These are phyloP conservation scores for Apodemia mormo DNA, from an alignment of 2,888 invertebrate genomes.

Conservation along the genomic window DNA sequence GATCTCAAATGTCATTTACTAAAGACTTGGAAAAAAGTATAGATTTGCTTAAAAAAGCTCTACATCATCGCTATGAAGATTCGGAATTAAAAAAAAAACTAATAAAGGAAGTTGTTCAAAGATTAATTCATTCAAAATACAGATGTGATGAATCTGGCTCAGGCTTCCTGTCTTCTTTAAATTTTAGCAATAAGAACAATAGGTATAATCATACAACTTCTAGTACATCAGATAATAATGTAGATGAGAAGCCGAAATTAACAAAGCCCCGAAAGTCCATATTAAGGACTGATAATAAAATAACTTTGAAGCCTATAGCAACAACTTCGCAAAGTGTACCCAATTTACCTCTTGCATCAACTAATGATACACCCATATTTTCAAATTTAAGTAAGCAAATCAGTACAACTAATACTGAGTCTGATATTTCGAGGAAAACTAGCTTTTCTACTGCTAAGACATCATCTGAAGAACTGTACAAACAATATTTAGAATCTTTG, in stretches of 20 bases:
- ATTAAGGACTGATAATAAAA: slow-evolving; percentile 58
- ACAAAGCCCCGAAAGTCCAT: slow-evolving; percentile 68
- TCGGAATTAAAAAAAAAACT: slow-evolving; percentile 82
- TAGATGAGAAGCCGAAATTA: slow-evolving; percentile 45
- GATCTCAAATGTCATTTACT: slow-evolving; percentile 67
- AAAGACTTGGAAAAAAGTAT: slow-evolving; percentile 84
- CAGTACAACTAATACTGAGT: slow-evolving; percentile 55
- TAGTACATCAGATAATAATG: slow-evolving; percentile 68
- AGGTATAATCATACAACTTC: slow-evolving; percentile 54
- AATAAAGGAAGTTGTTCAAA: slow-evolving; percentile 84
- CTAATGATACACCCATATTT: slow-evolving; percentile 47
- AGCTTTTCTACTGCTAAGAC: slow-evolving; percentile 51
- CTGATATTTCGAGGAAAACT: slow-evolving; percentile 61
- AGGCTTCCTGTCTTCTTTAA: slow-evolving; percentile 73
- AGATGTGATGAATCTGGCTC: slow-evolving; percentile 79
- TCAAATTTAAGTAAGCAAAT: slow-evolving; percentile 43
- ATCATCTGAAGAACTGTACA: slow-evolving; percentile 69
- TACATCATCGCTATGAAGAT: slow-evolving; percentile 83
- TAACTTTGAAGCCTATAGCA: slow-evolving; percentile 59
- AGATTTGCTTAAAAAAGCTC: slow-evolving; percentile 79
- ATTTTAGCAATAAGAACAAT: slow-evolving; percentile 54
- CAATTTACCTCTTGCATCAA: slow-evolving; percentile 57
- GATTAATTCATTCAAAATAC: slow-evolving; percentile 82
- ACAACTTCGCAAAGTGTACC: slow-evolving; percentile 74
- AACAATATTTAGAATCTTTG: slow-evolving; percentile 66